These are phyloP conservation scores for Phymatocera aterrima DNA, from an alignment of 2,888 invertebrate genomes.

Conservation along the genomic window DNA sequence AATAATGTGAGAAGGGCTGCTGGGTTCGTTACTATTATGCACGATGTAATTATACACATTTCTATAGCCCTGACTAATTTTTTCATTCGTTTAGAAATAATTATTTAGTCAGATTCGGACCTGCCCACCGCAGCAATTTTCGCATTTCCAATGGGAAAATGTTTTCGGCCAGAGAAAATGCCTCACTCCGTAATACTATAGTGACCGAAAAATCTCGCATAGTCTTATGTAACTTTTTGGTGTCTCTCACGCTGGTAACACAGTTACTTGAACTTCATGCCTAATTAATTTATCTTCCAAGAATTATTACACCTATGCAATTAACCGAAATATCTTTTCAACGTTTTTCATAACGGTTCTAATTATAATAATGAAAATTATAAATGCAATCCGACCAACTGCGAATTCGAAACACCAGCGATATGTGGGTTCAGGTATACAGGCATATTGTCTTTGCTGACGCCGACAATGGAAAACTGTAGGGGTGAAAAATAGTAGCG, in stretches of 20 bases:
- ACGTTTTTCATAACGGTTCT: not conserved
- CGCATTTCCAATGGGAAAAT: not conserved
- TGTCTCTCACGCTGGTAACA: conserved; percentile 7
- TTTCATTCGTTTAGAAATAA: conserved; percentile 1
- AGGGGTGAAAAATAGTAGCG: not conserved
- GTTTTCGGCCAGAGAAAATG: not conserved
- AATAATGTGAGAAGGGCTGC: not conserved
- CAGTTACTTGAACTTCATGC: conserved; percentile 13
- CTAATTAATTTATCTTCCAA: not conserved
- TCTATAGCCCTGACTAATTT: conserved; percentile 9
- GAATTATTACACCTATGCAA: not conserved
- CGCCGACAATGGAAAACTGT: not conserved
- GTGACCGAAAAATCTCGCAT: not conserved
- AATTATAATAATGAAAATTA: not conserved
- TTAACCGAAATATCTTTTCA: not conserved
- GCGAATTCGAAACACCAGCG: not conserved
- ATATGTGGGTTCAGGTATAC: no score
- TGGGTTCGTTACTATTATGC: not conserved
- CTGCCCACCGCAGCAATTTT: not conserved
- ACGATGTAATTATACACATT: not conserved
- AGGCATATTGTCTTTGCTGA: not conserved
- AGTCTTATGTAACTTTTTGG: not conserved
- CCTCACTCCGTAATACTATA: not conserved
- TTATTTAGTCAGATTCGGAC: not conserved
- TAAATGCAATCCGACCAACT: not conserved